Conservation (phyloP, 2,888 invertebrate genomes). For the Drosophila melanosoma region DNA sequence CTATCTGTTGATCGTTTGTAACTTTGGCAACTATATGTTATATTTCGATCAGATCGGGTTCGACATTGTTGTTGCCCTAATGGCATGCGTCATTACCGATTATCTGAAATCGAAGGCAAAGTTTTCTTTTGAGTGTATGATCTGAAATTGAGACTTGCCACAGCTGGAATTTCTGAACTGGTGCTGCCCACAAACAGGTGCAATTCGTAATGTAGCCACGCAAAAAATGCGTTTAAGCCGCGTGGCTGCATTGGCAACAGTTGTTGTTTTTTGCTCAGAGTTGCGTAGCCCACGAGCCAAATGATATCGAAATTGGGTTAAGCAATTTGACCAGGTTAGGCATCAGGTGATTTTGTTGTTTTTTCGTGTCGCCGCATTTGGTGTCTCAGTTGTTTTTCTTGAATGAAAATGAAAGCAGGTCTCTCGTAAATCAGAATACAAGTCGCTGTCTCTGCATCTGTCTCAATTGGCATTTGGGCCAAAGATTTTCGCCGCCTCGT, state of each 20-base stretch:
- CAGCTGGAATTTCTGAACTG: conserved; percentile 34
- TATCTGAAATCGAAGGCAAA: not conserved
- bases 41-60: not conserved
- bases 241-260: conserved; percentile 43
- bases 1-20: not conserved
- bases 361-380: conserved; percentile 42
- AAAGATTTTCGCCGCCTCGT: conserved; percentile 42
- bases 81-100: not conserved
- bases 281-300: conserved; percentile 72
- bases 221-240: conserved; percentile 63
- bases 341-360: conserved; percentile 34
- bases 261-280: conserved; percentile 29
- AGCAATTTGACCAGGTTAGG: conserved; percentile 53
- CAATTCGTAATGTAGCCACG: conserved; percentile 27
- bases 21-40: not conserved
- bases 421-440: conserved; percentile 57
- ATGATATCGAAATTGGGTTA: conserved; percentile 76
- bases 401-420: conserved; percentile 77
- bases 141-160: conserved; percentile 14
- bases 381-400: conserved; percentile 52
- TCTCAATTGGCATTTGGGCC: conserved; percentile 43
- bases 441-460: conserved; percentile 9
- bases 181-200: conserved; percentile 62
- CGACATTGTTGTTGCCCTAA: not conserved
- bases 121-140: not conserved